phyloP scores from a whole-genome alignment of 1,140 invertebrate genomes.

The Pseudobourletiella spinata region DNA sequence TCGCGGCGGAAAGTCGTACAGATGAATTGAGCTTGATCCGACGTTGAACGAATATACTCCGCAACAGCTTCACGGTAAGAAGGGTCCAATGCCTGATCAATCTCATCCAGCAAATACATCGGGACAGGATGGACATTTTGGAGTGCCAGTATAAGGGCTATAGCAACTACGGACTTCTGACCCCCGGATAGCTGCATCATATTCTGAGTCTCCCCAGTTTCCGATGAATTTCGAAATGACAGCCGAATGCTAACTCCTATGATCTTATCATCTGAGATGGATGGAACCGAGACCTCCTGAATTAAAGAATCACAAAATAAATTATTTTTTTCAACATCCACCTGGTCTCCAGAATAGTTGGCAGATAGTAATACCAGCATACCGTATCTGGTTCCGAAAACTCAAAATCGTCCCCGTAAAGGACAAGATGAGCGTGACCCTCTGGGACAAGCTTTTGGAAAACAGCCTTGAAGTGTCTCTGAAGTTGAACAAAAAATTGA shows the following conservation, averaged over 20 bases:
- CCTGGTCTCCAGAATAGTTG: no score
- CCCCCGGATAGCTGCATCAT: constrained; percentile 47
- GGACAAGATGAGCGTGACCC: constrained; percentile 5
- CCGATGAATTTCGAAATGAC: neutral
- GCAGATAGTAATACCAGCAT: no score
- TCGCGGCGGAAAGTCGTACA: constrained; percentile 20
- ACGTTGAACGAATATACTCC: constrained; percentile 3
- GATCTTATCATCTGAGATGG: neutral
- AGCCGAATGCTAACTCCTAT: neutral
- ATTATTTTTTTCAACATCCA: no score
- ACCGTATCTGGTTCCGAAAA: no score
- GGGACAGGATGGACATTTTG: constrained; percentile 53
- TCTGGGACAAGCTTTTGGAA: neutral
- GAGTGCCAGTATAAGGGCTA: constrained; percentile 52
- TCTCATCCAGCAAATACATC: constrained; percentile 53
- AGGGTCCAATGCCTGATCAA: constrained; percentile 39
- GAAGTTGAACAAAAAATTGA: neutral
- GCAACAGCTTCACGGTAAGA: constrained; percentile 4
- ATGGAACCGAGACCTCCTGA: no score
- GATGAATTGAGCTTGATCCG: constrained; percentile 14
- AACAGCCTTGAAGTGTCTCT: neutral
- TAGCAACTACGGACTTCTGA: constrained; percentile 51
- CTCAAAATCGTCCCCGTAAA: constrained; percentile 1
- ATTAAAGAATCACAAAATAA: no score
- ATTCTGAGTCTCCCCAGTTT: neutral